Evolutionary conservation across 2,113 vertebrate genomes (phyloP), one percentile per base, ranked within the genome.

Genomic region (Serinus canaria): DNA sequence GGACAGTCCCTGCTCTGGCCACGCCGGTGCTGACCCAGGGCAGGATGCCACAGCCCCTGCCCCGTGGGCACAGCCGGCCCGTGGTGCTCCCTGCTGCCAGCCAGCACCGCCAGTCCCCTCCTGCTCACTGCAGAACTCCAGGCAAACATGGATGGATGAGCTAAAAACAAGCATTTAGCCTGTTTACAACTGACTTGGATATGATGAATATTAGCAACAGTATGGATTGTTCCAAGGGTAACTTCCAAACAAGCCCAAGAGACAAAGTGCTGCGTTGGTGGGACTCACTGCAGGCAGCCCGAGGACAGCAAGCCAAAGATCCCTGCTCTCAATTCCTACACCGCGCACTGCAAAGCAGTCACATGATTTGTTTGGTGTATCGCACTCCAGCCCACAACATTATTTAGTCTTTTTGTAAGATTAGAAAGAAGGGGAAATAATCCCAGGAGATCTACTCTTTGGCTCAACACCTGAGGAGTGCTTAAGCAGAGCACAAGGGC

Each of bases 361-460:
- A 21, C 7, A 27, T 5, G 11, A 33, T 20, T 59, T n/a, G 27
- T 39, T 64, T 52, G 41, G 23, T 69, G 66, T 79, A 85, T 85
- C 44, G n/a, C 31, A 41, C 39, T 70, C 66, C 46, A 87, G 58
- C 62, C 44, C 33, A 2, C 8, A 84, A 33, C 23, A 72, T 87
- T 81, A 89, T 53, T 95, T 77, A 67, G 69, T 50, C 47, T 89
- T 96, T 90, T 70, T 47, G 60, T 74, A 95, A 63, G 60, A 94
- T 91, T 84, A 96, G 89, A 84, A 87, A 80, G 76, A 86, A 53
- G 33, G 15, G 43, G 14, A 72, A 92, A 72, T 78, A 87, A 96
- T 91, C 73, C 76, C 68, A 52, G 50, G 56, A 87, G 93, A 84
- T 81, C 63, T 70, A 41, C 30, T 44, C 58, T 18, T 89, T 89